Conservation (phyloP, 2,797 vertebrate genomes). For the Alca torda region DNA sequence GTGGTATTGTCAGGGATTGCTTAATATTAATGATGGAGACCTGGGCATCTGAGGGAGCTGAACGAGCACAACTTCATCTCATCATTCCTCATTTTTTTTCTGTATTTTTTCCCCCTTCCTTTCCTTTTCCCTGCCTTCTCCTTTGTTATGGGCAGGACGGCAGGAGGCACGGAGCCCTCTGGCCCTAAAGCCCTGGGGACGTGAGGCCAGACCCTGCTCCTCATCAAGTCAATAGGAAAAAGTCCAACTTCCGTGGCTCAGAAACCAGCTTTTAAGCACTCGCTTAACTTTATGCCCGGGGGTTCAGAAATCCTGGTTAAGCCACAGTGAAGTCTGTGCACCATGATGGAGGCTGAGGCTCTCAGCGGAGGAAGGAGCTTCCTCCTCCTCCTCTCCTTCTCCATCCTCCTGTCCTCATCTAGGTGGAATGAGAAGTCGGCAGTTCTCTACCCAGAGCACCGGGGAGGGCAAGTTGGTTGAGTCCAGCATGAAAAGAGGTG, state of each 20-base stretch:
- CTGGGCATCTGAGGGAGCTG: neutral
- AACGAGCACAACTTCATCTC: neutral
- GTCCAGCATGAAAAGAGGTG: neutral
- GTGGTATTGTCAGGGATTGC: neutral
- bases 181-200: neutral
- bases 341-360: neutral
- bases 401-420: neutral
- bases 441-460: accelerated
- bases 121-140: neutral
- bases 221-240: neutral
- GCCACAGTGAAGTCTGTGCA: neutral
- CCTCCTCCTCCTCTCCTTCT: neutral
- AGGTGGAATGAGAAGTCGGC: neutral
- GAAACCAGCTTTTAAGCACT: neutral
- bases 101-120: neutral
- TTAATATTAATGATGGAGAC: neutral
- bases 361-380: neutral
- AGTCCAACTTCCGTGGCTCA: accelerated
- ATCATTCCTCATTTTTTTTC: neutral
- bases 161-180: neutral
- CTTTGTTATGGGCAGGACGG: accelerated
- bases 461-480: neutral
- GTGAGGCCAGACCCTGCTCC: neutral
- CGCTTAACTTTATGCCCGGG: accelerated
- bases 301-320: neutral